phyloP scores from a whole-genome alignment of 2,113 vertebrate species.

The Motacilla tschutschensis region DNA sequence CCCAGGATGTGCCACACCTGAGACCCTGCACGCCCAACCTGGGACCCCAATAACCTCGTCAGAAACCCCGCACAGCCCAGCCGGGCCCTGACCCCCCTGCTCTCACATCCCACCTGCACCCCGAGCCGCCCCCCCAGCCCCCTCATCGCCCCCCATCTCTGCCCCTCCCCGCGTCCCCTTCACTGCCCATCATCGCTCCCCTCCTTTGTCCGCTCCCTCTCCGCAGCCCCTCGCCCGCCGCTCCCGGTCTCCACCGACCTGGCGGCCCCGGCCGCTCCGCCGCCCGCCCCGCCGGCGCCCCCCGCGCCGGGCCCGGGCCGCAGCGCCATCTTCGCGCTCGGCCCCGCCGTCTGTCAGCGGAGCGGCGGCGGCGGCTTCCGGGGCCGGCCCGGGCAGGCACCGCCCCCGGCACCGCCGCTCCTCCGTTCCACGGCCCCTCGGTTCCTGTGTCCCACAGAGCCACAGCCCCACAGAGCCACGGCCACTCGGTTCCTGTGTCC shows the following conservation, averaged over 20 bases:
- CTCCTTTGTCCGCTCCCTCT: background rate
- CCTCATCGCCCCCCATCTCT: background rate
- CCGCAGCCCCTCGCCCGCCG: too few relatives aligned
- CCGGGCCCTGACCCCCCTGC: background rate
- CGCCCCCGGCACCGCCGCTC: background rate
- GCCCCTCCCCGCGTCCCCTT: background rate
- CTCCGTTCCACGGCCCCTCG: fast-evolving
- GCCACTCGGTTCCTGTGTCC: too few relatives aligned
- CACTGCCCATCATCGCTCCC: background rate
- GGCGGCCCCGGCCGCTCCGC: too few relatives aligned
- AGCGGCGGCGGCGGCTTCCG: background rate
- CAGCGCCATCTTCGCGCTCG: too few relatives aligned
- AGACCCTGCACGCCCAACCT: fast-evolving
- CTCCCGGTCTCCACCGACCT: too few relatives aligned
- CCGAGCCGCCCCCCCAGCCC: background rate
- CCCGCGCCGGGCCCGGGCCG: too few relatives aligned
- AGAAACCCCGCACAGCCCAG: background rate
- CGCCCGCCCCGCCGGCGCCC: too few relatives aligned
- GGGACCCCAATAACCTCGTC: background rate
- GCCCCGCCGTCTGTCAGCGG: too few relatives aligned
- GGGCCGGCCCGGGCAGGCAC: background rate
- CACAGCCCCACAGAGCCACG: background rate
- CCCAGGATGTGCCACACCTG: background rate
- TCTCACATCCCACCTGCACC: background rate
- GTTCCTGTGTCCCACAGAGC: too few relatives aligned